Evolutionary conservation across 2,797 vertebrate species (phyloP), one percentile per base, ranked within the genome.

Genomic region (Euthynnus affinis): DNA sequence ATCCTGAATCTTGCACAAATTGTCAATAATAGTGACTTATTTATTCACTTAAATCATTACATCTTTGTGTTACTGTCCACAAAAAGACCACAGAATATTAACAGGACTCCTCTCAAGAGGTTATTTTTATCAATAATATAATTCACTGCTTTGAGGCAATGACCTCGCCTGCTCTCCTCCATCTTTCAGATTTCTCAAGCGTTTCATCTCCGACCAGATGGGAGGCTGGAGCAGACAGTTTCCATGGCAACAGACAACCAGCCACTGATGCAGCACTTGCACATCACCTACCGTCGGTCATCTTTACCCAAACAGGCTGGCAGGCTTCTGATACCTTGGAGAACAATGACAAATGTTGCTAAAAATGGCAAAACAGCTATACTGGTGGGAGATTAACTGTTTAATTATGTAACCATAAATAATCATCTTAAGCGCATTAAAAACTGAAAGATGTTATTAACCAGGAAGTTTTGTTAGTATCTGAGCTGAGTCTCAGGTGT

Each of bases 171-270:
- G 23, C 48, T 62, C 25, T 64, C 53, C 44, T 58, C 59, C 71
- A 57, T 49, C 56, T 44, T 42, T 84, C 70, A 99, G 98, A 96
- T 99, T 80, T 96, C 94, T 71, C 93, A 98, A 88, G 95, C 94
- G 87, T 96, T 99, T 94, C 94, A 96, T 86, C 96, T 99, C 71
- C 96, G 92, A 81, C 91, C 96, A 0, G 97, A 99, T 29, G 97
- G 98, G 80, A 98, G 93, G 88, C 95, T 99, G 83, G 97, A 98
- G 92, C 98, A 99, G 95, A 98, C 95, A 0, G 96, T 99, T 89
- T 98, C 95, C 81, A 99, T 99, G 98, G 96, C 97, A 83, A 97
- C 97, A 87, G 96, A 95, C 87, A 96, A 94, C 20, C 96, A 99
- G 90, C 94, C 96, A 27, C 93, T 98, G 92, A 96, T 93, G 61